Evolutionary conservation across 2,113 vertebrate genomes (phyloP).

Genomic region (Antechinus stuartii): DNA sequence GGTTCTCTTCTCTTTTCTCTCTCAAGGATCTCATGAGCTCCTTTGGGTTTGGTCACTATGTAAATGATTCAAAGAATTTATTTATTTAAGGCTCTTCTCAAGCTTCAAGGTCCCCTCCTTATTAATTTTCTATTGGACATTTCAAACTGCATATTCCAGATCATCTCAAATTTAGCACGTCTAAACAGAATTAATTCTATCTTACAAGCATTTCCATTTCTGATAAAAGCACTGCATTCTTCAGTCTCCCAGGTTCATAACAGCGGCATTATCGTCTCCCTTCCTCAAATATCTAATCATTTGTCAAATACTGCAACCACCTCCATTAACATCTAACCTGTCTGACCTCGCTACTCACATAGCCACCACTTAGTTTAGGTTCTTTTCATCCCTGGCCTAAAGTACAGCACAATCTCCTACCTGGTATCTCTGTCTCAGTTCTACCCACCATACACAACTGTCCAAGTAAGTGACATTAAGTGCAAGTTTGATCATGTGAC

Average conservation of each 20-base stretch:
- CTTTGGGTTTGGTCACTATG: neutral
- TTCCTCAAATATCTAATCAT: neutral
- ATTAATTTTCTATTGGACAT: neutral
- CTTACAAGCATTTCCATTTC: neutral
- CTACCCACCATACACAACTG: neutral
- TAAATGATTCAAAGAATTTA: neutral
- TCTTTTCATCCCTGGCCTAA: neutral
- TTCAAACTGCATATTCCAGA: neutral
- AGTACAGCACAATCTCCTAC: neutral
- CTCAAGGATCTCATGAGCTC: neutral
- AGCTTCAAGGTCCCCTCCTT: neutral
- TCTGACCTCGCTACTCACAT: neutral
- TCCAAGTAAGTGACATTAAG: neutral
- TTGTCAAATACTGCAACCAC: neutral
- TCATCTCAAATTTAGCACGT: neutral
- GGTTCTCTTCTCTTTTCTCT: neutral
- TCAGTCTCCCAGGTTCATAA: neutral
- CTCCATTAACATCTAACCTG: neutral
- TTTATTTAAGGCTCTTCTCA: neutral
- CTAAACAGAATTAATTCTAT: neutral
- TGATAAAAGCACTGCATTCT: neutral
- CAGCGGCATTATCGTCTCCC: neutral
- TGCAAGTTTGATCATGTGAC: neutral
- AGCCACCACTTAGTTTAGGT: neutral
- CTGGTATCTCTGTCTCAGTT: neutral